A percentile compares a stretch with the other conserved stretches of the same genome.
Evolutionary conservation across 2,113 vertebrate species (phyloP).

Genomic region (Petromus typicus): DNA sequence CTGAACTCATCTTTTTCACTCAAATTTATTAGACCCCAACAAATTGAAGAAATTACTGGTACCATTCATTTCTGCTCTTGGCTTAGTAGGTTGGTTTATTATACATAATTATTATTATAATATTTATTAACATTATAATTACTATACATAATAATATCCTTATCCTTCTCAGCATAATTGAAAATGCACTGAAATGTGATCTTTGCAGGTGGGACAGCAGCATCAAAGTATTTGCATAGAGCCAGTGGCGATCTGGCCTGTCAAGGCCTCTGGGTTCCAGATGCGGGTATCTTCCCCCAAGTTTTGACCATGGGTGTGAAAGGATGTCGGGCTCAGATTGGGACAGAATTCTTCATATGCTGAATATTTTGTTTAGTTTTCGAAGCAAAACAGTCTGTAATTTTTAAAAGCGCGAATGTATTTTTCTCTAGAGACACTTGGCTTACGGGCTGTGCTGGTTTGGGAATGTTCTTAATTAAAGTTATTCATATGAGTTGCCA

Average conservation of each 20-base stretch:
- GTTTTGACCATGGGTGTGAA: not conserved
- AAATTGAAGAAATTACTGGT: not conserved
- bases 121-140: too few relatives aligned
- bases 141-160: not conserved
- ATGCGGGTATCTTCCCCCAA: not conserved
- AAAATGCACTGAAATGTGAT: not conserved
- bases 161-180: not conserved
- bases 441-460: conserved; percentile 56
- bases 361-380: conserved; percentile 72
- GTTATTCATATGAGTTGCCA: conserved; percentile 59
- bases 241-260: not conserved
- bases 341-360: not conserved
- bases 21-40: not conserved
- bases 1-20: not conserved
- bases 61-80: not conserved
- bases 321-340: not conserved
- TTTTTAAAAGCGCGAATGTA: conserved; percentile 36
- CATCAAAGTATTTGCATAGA: not conserved
- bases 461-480: conserved; percentile 74
- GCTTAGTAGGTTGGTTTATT: accelerated
- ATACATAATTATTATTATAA: not conserved
- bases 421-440: conserved; percentile 57
- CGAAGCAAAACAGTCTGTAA: conserved; percentile 60
- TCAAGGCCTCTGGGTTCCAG: not conserved
- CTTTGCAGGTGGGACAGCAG: too few relatives aligned